phyloP scores from a whole-genome alignment of 2,113 vertebrate species.

The Arvicanthis niloticus region DNA sequence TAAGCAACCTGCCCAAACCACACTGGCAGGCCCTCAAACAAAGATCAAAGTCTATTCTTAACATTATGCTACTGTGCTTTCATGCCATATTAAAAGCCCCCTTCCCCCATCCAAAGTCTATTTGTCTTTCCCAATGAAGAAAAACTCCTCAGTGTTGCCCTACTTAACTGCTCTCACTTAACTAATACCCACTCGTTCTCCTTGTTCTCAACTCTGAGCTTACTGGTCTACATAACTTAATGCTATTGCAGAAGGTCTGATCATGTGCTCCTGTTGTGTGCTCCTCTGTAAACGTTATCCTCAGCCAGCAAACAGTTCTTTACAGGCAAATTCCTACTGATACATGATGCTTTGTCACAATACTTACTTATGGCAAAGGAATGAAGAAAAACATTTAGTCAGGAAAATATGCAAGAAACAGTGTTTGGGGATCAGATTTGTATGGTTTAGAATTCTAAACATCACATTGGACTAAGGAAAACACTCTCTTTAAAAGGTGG shows the following conservation, averaged over 20 bases:
- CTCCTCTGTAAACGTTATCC: conserved; percentile 11
- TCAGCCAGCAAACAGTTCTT: not conserved
- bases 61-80: not conserved
- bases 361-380: conserved; percentile 39
- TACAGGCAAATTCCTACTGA: not conserved
- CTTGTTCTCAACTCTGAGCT: not conserved
- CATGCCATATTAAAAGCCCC: not conserved
- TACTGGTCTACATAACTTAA: not conserved
- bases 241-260: not conserved
- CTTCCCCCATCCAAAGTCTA: not conserved
- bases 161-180: not conserved
- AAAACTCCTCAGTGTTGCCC: not conserved
- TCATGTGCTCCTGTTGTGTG: not conserved
- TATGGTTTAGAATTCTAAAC: conserved; percentile 50
- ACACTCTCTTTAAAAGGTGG: not conserved
- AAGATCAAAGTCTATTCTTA: not conserved
- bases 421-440: not conserved
- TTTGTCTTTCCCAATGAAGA: conserved; percentile 33
- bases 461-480: conserved; percentile 39
- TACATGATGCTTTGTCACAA: conserved; percentile 6
- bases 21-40: not conserved
- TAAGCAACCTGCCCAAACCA: conserved; percentile 7
- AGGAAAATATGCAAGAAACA: conserved; percentile 47
- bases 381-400: conserved; percentile 50
- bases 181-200: not conserved